Base-by-base conservation (phyloP, 2,113 vertebrate species). In the Calidris pygmaea region DNA sequence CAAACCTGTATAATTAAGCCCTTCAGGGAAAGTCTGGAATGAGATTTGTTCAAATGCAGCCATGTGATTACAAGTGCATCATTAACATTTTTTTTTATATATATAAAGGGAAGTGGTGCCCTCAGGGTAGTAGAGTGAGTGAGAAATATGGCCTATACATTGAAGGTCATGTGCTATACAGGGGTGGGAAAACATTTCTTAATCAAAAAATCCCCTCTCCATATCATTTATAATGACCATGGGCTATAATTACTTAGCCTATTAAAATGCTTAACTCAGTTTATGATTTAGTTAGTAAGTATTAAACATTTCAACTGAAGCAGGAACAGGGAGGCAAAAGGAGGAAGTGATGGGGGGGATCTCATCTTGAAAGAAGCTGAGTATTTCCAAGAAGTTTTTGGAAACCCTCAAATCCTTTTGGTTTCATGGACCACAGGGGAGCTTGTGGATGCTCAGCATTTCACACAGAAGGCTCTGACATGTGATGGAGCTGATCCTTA, bases 181-280 rank as follows among this genome's bases (percentile, higher is more conserved):
- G 23, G 41, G 29, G 37, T 79, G 53, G 60, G 32, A 89, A 94
- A 95, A 86, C 66, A 90, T 89, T 81, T 89, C 73, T 81, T 95
- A 93, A 95, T 92, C 74, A 72, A 95, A 90, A 78, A 50, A 39
- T 43, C 27, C 32, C 8, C 17, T 30, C 32, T 74, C 50, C 5
- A 2, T 93, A 82, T 94, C 3, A 87, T 95, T 82, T 95, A 72
- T 93, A 92, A 85, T 89, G 73, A 87, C 90, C 84, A 87, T 58
- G 18, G 90, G 90, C 93, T 95, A 81, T 89, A 94, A 92, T 96
- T 96, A 89, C 58, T 87, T 66, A 82, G 45, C 58, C 62, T 78
- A 85, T 91, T 94, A 93, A 96, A 87, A 95, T 89, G 43, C 80
- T 82, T 90, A 77, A 75, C 41, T 90, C 68, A 68, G 39, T 85